Evolutionary conservation across 2,888 invertebrate species (phyloP).

Genomic region (Ochropleura leucogaster): DNA sequence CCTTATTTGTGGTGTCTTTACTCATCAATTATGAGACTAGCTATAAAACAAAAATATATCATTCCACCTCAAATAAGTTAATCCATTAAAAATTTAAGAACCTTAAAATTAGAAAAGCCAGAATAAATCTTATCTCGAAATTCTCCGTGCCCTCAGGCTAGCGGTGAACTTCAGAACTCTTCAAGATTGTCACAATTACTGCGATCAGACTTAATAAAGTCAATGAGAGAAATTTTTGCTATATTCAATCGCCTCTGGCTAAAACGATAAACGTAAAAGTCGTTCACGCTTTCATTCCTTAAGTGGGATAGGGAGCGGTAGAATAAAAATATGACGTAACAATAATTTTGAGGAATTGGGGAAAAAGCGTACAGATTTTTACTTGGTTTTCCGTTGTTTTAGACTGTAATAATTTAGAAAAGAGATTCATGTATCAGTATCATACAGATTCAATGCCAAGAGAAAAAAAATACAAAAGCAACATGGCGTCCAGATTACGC

Average conservation of each 20-base stretch:
- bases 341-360: not conserved
- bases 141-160: conserved; percentile 47
- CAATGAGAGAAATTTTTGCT: conserved; percentile 57
- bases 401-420: not conserved
- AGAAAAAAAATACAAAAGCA: not conserved
- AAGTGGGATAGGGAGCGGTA: conserved; percentile 10
- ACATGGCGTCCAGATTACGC: conserved; percentile 13
- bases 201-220: conserved; percentile 50
- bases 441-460: not conserved
- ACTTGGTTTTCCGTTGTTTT: not conserved
- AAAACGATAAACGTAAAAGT: conserved; percentile 49
- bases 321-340: conserved; percentile 31
- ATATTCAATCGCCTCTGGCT: conserved; percentile 49
- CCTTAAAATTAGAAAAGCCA: conserved; percentile 28
- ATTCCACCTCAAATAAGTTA: not conserved
- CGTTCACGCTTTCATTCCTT: conserved; percentile 49
- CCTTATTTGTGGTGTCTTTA: not conserved
- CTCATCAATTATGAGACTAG: not conserved
- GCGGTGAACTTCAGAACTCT: conserved; percentile 50
- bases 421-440: no score
- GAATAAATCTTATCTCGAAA: conserved; percentile 37
- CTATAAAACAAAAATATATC: not conserved
- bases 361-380: not conserved
- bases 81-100: conserved; percentile 13
- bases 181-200: conserved; percentile 51